These are phyloP conservation scores for Mesocentrotus franciscanus DNA, from an alignment of 53 echinoderm and acorn worm species.

Conservation along the genomic window DNA sequence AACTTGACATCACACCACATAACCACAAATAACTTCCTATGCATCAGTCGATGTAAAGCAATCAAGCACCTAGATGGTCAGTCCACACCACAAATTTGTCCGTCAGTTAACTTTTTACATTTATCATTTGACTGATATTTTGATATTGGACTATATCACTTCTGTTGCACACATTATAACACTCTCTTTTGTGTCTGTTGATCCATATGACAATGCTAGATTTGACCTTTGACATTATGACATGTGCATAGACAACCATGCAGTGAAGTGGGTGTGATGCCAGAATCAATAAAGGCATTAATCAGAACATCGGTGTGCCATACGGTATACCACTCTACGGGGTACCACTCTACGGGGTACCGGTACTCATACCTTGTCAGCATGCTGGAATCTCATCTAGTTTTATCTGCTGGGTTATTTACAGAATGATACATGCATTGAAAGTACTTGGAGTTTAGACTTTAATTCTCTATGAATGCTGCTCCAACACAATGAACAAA, in stretches of 20 bases:
- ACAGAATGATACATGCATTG: constrained; percentile 17
- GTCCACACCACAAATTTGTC: not conserved
- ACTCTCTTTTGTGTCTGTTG: not conserved
- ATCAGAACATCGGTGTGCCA: not conserved
- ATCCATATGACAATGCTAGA: not conserved
- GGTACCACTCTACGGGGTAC: not conserved
- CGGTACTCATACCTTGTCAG: not conserved
- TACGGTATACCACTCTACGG: not conserved
- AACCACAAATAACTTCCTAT: constrained; percentile 3
- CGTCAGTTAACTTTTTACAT: too few species aligned
- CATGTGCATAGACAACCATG: not conserved
- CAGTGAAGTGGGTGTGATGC: not conserved
- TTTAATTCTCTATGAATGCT: not conserved
- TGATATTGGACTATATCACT: not conserved
- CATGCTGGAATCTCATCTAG: constrained; percentile 27
- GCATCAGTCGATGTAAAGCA: not conserved
- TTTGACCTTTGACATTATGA: constrained; percentile 11
- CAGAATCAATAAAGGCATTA: constrained; percentile 13
- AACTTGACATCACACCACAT: not conserved
- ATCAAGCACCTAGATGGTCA: not conserved
- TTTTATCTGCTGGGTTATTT: not conserved
- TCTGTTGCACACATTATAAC: not conserved
- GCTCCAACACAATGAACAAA: not conserved
- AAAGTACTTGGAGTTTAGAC: constrained; percentile 1
- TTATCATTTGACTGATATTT: not conserved